Evolutionary conservation across 2,113 vertebrate species (phyloP), one percentile per base, ranked within the genome.

Genomic region (Otolemur garnettii): DNA sequence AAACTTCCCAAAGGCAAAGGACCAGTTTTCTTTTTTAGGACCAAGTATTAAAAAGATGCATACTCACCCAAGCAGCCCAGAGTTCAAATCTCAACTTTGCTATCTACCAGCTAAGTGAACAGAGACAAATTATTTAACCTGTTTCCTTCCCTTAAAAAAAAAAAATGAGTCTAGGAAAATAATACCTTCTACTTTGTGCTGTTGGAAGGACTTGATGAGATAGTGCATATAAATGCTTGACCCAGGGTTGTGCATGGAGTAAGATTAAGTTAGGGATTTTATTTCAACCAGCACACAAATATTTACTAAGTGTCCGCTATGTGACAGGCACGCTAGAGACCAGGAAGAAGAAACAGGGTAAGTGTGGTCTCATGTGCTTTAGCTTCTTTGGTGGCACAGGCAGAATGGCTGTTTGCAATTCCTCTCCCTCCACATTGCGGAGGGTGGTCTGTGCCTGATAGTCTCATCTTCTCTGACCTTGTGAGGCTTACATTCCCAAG

Each of bases 1-100:
- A 69, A 72, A 91, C n/a, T 86, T 95, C 68, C 57, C 22, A 82
- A 74, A 59, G 33, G 13, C 60, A 81, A 95, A 92, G 68, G 60
- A 84, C 30, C 35, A n/a, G 22, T 81, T 68, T 88, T 66, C 50
- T 83, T 84, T 55, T 38, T 22, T 78, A 91, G 60, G 77, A 87
- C 38, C 10, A 87, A 45, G 42, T 72, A 17, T 45, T 93, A 74
- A 93, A 33, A 87, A 81, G 89, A 85, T 82, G 33, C 7, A 64
- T 1, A 45, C 42, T 91, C 18, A 85, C 10, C 74, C 84, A 77
- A 79, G 38, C 8, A 69, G 83, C 18, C 45, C 59, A 78, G 68
- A 33, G 66, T 94, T 90, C 53, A 83, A 86, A 78, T 85, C 50
- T 85, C 77, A 59, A 50, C n/a, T 96, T 55, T 95, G 92, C 55